phyloP scores from a whole-genome alignment of 2,888 invertebrate species.

The Polydrusus tereticollis region DNA sequence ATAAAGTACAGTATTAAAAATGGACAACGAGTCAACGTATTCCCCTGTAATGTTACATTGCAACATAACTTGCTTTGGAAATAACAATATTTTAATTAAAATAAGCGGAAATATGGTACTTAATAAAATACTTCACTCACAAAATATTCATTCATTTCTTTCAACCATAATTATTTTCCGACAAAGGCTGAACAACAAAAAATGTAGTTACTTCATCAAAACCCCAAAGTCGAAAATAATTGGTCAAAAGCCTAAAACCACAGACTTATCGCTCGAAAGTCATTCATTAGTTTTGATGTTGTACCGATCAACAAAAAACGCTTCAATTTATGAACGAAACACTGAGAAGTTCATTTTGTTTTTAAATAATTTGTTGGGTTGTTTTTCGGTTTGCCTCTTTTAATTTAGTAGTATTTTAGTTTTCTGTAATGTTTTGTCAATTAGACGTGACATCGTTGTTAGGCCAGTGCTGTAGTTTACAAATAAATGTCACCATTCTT shows the following conservation, averaged over 20 bases:
- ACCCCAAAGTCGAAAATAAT: conserved; percentile 26
- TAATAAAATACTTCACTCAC: no score
- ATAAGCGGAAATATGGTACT: no score
- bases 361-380: neutral
- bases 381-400: neutral
- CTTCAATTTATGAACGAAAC: conserved; percentile 2
- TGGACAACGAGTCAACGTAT: no score
- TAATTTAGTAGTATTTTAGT: neutral
- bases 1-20: no score
- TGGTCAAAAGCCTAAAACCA: conserved; percentile 32
- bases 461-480: no score
- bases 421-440: conserved; percentile 1
- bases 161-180: neutral
- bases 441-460: neutral
- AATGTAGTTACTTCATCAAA: neutral
- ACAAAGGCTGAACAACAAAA: neutral
- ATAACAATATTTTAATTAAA: no score
- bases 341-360: neutral
- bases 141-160: neutral
- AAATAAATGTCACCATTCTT: no score
- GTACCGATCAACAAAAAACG: conserved; percentile 28
- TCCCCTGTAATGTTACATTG: no score
- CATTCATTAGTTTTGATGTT: conserved; percentile 26
- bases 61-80: no score
- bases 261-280: conserved; percentile 23